A percentile compares a stretch with the other conserved stretches of the same genome.
Evolutionary conservation across 2,888 invertebrate genomes (phyloP).

Genomic region (Dromius quadrimaculatus): DNA sequence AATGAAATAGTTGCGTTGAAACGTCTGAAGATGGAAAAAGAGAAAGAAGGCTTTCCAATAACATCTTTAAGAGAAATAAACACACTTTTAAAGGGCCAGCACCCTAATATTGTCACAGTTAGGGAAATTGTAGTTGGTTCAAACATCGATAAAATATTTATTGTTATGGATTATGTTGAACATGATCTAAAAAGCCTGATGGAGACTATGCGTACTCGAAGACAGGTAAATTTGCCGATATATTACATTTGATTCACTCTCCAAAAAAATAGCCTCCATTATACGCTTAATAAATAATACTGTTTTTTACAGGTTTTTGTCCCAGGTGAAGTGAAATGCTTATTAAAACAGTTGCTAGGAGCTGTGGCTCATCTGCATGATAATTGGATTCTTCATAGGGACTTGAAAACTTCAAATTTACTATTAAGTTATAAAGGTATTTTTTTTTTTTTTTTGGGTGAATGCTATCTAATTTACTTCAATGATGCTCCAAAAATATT

Average conservation of each 20-base stretch:
- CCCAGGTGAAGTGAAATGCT: constrained; percentile 91
- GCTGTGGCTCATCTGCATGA: constrained; percentile 98
- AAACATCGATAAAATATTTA: constrained; percentile 98
- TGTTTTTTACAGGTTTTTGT: constrained; percentile 74
- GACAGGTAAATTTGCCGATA: constrained; percentile 30
- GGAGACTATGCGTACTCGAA: constrained; percentile 90
- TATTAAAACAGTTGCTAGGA: constrained; percentile 89
- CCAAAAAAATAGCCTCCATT: no score
- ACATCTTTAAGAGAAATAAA: constrained; percentile 98
- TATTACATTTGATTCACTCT: no score
- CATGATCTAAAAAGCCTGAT: constrained; percentile 98
- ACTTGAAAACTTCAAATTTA: constrained; percentile 97
- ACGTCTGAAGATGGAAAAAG: constrained; percentile 99
- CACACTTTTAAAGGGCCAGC: constrained; percentile 94
- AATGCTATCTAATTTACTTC: no score
- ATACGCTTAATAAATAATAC: no score
- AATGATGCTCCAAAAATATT: no score
- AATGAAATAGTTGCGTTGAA: constrained; percentile 98
- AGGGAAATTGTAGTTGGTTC: constrained; percentile 99
- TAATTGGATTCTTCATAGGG: constrained; percentile 99
- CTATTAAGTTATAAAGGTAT: constrained; percentile 90
- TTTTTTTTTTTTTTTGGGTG: no score
- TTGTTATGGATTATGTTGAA: constrained; percentile 99
- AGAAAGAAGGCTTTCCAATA: constrained; percentile 99
- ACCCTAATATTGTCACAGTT: constrained; percentile 96